These are phyloP conservation scores for Paguma larvata DNA, from an alignment of 2,797 vertebrate genomes.

Conservation along the genomic window DNA sequence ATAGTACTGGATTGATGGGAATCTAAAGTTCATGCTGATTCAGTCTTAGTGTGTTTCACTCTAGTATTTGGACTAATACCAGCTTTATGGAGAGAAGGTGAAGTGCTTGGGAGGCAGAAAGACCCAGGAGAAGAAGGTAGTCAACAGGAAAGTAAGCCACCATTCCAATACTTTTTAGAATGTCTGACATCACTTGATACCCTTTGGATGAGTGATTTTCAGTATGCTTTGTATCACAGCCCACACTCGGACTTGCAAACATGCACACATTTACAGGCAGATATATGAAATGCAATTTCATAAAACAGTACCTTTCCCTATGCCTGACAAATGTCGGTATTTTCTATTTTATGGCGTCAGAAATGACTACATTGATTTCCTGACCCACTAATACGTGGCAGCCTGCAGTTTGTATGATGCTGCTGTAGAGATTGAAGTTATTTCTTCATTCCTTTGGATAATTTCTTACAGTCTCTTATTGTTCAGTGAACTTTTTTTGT, in stretches of 20 bases:
- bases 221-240: background rate
- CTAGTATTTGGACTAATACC: background rate
- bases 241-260: background rate
- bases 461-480: background rate
- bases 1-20: background rate
- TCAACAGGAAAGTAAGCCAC: background rate
- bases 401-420: background rate
- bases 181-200: background rate
- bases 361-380: background rate
- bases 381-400: background rate
- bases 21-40: constrained; percentile 29
- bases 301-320: background rate
- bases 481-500: background rate
- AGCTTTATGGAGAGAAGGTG: background rate
- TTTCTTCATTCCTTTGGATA: background rate
- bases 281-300: background rate
- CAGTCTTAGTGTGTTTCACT: background rate
- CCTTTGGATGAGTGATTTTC: background rate
- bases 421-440: background rate
- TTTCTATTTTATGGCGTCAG: background rate
- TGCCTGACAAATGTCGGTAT: background rate
- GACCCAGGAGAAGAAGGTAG: background rate
- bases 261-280: background rate
- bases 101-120: background rate
- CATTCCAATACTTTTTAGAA: background rate